Conservation (phyloP, 2,888 invertebrate species). For the Clivina fossor region DNA sequence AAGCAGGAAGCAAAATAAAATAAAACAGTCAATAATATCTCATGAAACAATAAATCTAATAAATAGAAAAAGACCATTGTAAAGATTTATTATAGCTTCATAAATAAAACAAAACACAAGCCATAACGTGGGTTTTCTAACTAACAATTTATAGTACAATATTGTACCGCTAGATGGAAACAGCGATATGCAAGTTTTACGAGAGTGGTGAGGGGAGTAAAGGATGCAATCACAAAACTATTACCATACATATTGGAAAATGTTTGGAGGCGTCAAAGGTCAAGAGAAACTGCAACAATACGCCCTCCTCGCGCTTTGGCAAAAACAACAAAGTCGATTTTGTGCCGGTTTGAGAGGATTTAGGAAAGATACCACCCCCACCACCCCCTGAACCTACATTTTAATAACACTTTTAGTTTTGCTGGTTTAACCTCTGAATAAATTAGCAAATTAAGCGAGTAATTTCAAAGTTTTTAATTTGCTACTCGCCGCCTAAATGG, state of each 20-base stretch:
- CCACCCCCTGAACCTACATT: conserved; percentile 1
- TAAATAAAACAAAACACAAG: conserved; percentile 13
- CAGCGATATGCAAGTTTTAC: not conserved
- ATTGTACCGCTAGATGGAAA: not conserved
- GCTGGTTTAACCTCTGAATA: conserved; percentile 5
- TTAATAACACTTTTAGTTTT: conserved; percentile 15
- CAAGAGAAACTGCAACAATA: conserved; percentile 5
- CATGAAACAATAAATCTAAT: conserved; percentile 18
- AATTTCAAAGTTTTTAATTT: conserved; percentile 13
- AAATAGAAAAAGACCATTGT: conserved; percentile 15
- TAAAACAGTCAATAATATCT: conserved; percentile 13
- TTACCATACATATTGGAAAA: conserved; percentile 29
- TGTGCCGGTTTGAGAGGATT: too few species aligned
- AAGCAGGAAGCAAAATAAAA: conserved; percentile 5
- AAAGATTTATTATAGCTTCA: conserved; percentile 13
- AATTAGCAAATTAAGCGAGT: conserved; percentile 24
- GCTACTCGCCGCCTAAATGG: too few species aligned
- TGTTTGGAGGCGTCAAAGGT: conserved; percentile 19
- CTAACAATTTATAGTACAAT: conserved; percentile 14
- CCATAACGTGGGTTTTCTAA: conserved; percentile 9
- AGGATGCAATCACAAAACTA: too few species aligned
- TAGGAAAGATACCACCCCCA: too few species aligned
- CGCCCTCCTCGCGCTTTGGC: not conserved
- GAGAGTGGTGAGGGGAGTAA: too few species aligned
- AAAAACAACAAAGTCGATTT: too few species aligned